Conservation (phyloP, 2,888 invertebrate species). For the Pandemis corylana region DNA sequence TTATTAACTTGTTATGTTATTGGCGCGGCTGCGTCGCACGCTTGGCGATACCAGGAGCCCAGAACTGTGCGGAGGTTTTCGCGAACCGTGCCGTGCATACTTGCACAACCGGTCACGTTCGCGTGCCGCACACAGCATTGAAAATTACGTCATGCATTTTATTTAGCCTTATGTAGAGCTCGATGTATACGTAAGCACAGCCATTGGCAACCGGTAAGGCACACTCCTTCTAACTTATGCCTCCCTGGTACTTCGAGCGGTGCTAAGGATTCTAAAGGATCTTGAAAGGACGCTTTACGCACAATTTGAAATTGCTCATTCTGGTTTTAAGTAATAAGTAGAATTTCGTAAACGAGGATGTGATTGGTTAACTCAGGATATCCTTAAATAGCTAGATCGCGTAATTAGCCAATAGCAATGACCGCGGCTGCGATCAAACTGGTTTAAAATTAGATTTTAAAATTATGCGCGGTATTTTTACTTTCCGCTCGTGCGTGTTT, state of each 20-base stretch:
- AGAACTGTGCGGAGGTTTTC: constrained; percentile 66
- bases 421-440: constrained; percentile 20
- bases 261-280: constrained; percentile 73
- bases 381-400: constrained; percentile 26
- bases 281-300: constrained; percentile 24
- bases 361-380: constrained; percentile 30
- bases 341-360: constrained; percentile 29
- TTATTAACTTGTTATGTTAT: constrained; percentile 4
- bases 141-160: constrained; percentile 78
- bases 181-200: constrained; percentile 56
- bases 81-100: constrained; percentile 67
- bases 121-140: constrained; percentile 73
- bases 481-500: constrained; percentile 25
- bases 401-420: constrained; percentile 39
- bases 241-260: constrained; percentile 69
- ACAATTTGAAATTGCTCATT: not conserved
- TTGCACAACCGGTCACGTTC: constrained; percentile 75
- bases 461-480: constrained; percentile 21
- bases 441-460: constrained; percentile 14
- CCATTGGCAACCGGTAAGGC: constrained; percentile 67
- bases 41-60: constrained; percentile 70
- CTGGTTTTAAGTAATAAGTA: not conserved
- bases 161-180: constrained; percentile 78
- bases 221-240: constrained; percentile 65
- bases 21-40: constrained; percentile 41